Base-by-base conservation (phyloP, 2,113 vertebrate genomes). In the Thamnophis sirtalis region DNA sequence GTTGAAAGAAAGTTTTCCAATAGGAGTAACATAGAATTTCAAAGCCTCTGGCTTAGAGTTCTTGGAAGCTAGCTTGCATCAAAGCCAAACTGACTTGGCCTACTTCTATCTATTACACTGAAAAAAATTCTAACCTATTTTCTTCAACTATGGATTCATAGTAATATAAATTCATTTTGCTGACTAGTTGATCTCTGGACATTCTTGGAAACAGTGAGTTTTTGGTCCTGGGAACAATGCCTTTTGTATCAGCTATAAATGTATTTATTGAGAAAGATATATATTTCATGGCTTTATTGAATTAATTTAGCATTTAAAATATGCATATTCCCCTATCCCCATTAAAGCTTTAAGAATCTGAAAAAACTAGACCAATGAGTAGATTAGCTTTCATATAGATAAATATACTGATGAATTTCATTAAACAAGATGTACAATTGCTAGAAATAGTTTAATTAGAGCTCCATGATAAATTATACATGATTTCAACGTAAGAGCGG, bases 381-480 rank as follows among this genome's bases (percentile, higher is more conserved):
- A 92, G 87, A 26, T 90, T 95, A 92, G 89, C 43, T 73, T 93
- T 63, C 93, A 92, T 92, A 92, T 92, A 95, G 94, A 95, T 93
- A 94, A 95, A 95, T 84, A 87, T 89, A 68, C 92, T 92, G 86
- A 93, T 93, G 85, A 93, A 92, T 94, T 95, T 95, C 88, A 92
- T 92, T 95, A 90, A 95, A 88, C 91, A 21, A 95, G 88, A 43
- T 7, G 95, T 56, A 63, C 51, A 93, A 93, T 56, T 24, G 4
- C 10, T 92, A 89, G 7, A 4, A 92, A 86, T n/a, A 95, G 9
- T 89, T 95, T 95, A 96, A 96, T 94, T 95, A 95, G 92, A 95
- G 92, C 9, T 26, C 94, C 90, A 24, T 0, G 8, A 94, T 73
- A 92, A 95, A 92, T 89, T 93, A 86, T 93, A 95, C 93, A 56